A percentile compares a stretch with the other conserved stretches of the same genome.
These are phyloP conservation scores for Hexactinellida sp. DNA, from an alignment of 37 sponge, comb jelly and placozoan species.

Conservation along the genomic window DNA sequence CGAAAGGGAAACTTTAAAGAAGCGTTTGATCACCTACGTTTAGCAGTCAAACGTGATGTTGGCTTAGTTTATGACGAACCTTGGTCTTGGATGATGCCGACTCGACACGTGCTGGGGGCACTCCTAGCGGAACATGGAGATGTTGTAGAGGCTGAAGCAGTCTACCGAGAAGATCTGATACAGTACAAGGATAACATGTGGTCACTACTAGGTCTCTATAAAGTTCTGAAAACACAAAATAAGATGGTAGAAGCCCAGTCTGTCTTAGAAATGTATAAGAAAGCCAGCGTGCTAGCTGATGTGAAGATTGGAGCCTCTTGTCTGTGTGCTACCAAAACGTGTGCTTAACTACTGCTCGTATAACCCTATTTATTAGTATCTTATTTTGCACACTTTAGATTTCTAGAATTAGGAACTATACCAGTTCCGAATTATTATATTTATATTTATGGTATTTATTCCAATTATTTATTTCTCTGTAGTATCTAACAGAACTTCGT, in stretches of 20 bases:
- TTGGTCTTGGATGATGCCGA: slow-evolving; percentile 58
- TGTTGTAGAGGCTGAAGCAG: slow-evolving; percentile 29
- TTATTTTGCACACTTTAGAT: too few relatives aligned
- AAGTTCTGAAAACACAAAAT: slow-evolving; percentile 25
- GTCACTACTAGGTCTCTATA: slow-evolving; percentile 33
- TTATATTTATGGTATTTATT: too few relatives aligned
- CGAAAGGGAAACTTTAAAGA: slow-evolving; percentile 31
- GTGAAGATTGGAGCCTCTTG: slow-evolving; percentile 39
- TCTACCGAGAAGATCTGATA: slow-evolving; percentile 34
- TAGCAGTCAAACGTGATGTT: slow-evolving; percentile 39
- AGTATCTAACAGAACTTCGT: too few relatives aligned
- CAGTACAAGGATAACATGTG: slow-evolving; percentile 46
- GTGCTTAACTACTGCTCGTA: slow-evolving; percentile 10
- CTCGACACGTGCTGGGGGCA: slow-evolving; percentile 42
- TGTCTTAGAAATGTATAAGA: neutral
- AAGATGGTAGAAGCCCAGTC: slow-evolving; percentile 26
- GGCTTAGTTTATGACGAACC: slow-evolving; percentile 40
- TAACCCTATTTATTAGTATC: too few relatives aligned
- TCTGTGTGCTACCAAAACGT: slow-evolving; percentile 36
- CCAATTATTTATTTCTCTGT: too few relatives aligned
- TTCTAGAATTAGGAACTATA: too few relatives aligned
- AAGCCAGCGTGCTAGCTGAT: slow-evolving; percentile 30
- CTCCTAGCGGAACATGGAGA: slow-evolving; percentile 41
- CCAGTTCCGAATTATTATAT: too few relatives aligned
- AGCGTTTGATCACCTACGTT: slow-evolving; percentile 34